These are phyloP conservation scores for Lacerta agilis DNA, from an alignment of 2,797 vertebrate species.

Conservation along the genomic window DNA sequence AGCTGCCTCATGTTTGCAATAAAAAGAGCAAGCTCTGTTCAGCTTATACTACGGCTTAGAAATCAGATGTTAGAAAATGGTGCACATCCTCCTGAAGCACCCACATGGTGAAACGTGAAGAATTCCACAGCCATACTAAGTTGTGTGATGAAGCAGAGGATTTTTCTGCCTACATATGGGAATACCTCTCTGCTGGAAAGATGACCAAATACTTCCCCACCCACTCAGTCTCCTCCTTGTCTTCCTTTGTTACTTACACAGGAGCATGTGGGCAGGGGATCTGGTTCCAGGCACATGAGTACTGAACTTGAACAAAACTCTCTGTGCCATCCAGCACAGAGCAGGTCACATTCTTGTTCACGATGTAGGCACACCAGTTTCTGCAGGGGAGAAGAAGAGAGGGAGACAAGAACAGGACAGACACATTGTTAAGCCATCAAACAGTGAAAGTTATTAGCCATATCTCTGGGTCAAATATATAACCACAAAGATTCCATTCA, in stretches of 20 bases:
- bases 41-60: not conserved
- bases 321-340: conserved; percentile 88
- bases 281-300: conserved; percentile 81
- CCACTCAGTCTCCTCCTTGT: not conserved
- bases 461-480: not conserved
- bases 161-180: conserved; percentile 3
- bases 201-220: conserved; percentile 5
- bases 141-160: not conserved
- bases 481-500: not conserved
- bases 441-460: conserved; percentile 12
- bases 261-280: conserved; percentile 87
- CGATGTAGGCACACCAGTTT: conserved; percentile 96
- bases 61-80: not conserved
- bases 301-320: conserved; percentile 87
- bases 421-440: not conserved
- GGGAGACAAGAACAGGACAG: conserved; percentile 16
- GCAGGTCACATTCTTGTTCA: conserved; percentile 93
- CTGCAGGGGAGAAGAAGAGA: conserved; percentile 68
- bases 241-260: conserved; percentile 84
- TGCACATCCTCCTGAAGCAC: not conserved
- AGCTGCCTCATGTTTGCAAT: conserved; percentile 58
- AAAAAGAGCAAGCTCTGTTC: conserved; percentile 49
- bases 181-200: conserved; percentile 8
- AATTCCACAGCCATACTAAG: fast-evolving
- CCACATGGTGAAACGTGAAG: not conserved